These are phyloP conservation scores for Rhinolophus sinicus DNA, from an alignment of 2,113 vertebrate species.

Conservation along the genomic window DNA sequence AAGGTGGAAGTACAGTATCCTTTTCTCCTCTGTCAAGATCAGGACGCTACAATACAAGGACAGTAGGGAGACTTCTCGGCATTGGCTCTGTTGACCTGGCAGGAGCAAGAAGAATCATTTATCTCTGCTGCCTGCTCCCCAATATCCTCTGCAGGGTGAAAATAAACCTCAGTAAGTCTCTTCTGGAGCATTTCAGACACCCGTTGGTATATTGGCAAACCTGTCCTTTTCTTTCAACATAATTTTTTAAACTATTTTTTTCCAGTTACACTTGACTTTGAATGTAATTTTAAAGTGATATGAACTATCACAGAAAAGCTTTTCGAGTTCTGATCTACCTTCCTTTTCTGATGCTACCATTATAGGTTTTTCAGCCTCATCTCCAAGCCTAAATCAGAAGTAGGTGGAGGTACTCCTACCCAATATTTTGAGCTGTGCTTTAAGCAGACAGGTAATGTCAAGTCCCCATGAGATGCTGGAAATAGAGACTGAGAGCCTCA, in stretches of 20 bases:
- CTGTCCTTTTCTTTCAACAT: not conserved
- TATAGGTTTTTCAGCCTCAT: constrained; percentile 4
- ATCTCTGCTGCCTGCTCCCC: not conserved
- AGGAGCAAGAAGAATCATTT: not conserved
- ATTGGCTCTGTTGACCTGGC: not conserved
- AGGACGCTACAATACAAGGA: not conserved
- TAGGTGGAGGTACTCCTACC: not conserved
- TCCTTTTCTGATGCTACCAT: not conserved
- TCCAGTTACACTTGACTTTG: no score
- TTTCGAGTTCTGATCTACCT: constrained; percentile 32
- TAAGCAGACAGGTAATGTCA: not conserved
- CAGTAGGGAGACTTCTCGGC: not conserved
- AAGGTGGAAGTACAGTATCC: not conserved
- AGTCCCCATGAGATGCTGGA: not conserved
- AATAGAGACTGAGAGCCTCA: not conserved
- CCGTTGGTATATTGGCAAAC: not conserved
- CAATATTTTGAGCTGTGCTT: not conserved
- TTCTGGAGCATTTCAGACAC: not conserved
- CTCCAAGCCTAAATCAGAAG: not conserved
- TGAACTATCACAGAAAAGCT: not conserved
- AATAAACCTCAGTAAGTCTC: not conserved
- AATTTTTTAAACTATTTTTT: no score
- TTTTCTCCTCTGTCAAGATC: not conserved
- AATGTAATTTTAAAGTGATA: constrained; percentile 23
- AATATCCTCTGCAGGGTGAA: not conserved